phyloP scores from a whole-genome alignment of 2,113 vertebrate species.

The Uropsilus gracilis region DNA sequence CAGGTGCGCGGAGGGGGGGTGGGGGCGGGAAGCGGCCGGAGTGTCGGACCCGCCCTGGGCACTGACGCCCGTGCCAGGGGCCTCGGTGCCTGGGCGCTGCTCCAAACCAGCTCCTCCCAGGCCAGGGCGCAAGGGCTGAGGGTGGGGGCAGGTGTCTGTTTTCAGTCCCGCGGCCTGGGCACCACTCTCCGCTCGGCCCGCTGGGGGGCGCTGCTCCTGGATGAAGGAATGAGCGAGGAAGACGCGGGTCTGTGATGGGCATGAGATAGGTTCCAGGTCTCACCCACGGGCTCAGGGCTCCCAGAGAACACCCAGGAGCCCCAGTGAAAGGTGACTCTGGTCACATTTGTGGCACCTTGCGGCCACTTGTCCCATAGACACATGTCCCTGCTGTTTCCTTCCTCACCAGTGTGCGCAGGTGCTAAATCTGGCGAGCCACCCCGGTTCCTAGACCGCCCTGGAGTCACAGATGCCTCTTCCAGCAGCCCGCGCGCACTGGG shows the following conservation, averaged over 20 bases:
- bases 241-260: too few relatives aligned
- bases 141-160: neutral
- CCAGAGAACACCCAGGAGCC: neutral
- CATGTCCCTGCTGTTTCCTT: neutral
- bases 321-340: neutral
- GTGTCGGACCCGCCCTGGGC: too few relatives aligned
- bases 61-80: neutral
- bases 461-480: conserved; percentile 39
- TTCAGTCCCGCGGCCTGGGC: neutral
- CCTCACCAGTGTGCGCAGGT: neutral
- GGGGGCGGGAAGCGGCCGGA: neutral
- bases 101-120: neutral
- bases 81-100: neutral
- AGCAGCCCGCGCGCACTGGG: neutral
- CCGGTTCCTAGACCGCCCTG: neutral
- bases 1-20: conserved; percentile 84
- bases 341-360: too few relatives aligned
- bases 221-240: too few relatives aligned
- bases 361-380: neutral
- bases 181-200: too few relatives aligned
- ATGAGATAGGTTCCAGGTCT: neutral
- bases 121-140: neutral
- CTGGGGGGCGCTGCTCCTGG: too few relatives aligned
- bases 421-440: neutral
- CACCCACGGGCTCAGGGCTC: neutral